A percentile compares a stretch with the other conserved stretches of the same genome.
Conservation (phyloP, 92 coral and sea anemone genomes). For the Anthopleura xanthogrammica region DNA sequence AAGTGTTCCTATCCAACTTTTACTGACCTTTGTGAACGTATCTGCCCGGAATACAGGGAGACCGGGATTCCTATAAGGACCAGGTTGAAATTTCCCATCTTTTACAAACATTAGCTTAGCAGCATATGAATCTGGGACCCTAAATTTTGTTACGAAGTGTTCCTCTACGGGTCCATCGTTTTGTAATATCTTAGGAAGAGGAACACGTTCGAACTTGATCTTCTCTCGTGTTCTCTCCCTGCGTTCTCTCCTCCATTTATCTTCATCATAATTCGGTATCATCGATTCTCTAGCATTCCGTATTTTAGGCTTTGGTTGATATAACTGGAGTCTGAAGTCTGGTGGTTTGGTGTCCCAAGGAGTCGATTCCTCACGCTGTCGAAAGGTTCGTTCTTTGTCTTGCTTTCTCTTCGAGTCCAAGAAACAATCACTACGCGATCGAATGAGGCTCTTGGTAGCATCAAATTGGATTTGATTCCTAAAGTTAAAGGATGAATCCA, state of each 20-base stretch:
- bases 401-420: conserved; percentile 65
- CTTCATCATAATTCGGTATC: conserved; percentile 66
- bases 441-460: conserved; percentile 73
- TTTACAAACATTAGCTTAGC: conserved; percentile 69
- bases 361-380: conserved; percentile 38
- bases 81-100: conserved; percentile 68
- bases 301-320: conserved; percentile 67
- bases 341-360: conserved; percentile 80
- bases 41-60: conserved; percentile 93
- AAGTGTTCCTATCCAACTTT: neutral
- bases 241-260: conserved; percentile 59
- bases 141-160: conserved; percentile 69
- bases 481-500: conserved; percentile 57
- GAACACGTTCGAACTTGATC: conserved; percentile 61
- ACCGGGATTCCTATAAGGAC: conserved; percentile 69
- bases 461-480: conserved; percentile 65
- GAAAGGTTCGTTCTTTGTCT: conserved; percentile 31
- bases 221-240: conserved; percentile 53
- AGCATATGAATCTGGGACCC: conserved; percentile 65
- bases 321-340: conserved; percentile 78
- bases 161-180: conserved; percentile 34
- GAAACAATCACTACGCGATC: conserved; percentile 91
- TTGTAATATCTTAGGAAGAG: conserved; percentile 84
- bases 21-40: conserved; percentile 82
- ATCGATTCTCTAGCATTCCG: conserved; percentile 73